Evolutionary conservation across 2,888 invertebrate species (phyloP), one percentile per base, ranked within the genome.

Genomic region (Tipula vernalis): DNA sequence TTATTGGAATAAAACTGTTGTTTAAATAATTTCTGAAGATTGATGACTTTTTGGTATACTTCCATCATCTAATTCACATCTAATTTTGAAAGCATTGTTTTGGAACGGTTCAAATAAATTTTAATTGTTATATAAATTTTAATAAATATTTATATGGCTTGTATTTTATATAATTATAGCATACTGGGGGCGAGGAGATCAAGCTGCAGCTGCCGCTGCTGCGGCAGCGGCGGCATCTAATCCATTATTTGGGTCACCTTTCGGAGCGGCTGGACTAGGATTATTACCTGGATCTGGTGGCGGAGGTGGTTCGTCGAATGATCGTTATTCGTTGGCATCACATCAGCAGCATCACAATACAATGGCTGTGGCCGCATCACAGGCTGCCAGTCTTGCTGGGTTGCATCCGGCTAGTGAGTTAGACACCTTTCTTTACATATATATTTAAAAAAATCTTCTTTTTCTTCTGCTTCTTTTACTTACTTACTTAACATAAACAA

Each of bases 311-410:
- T 91, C 89, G 90, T 91, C 91, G 89, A 92, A 90, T 87, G 91
- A 91, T 89, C 90, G 91, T 8, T 91, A 91, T 87, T 91, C 89
- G 3, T 91, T 91, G 91, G 91, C 91, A 41, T 91, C 91, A 15
- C 91, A 91, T 86, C 91, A 94, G 92, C 90, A 93, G 92, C 91
- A 93, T 92, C 94, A 94, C 88, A 94, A 94, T 89, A 96, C 96
- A 87, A 94, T 96, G 90, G 96, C 96, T 88, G 96, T 96, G 89
- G 96, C 96, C 86, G 96, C 96, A 88, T 96, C 96, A 90, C 96
- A 96, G 92, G 96, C 96, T 57, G 96, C 96, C 87, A 96, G 96
- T 90, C 93, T 96, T 89, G 91, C 91, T 88, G 96, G 96, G 88
- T 93, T 96, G 90, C 94, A 94, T 90, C 95, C 95, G 87, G 95